phyloP scores from a whole-genome alignment of 92 coral and sea anemone species.

The Muricea muricata region DNA sequence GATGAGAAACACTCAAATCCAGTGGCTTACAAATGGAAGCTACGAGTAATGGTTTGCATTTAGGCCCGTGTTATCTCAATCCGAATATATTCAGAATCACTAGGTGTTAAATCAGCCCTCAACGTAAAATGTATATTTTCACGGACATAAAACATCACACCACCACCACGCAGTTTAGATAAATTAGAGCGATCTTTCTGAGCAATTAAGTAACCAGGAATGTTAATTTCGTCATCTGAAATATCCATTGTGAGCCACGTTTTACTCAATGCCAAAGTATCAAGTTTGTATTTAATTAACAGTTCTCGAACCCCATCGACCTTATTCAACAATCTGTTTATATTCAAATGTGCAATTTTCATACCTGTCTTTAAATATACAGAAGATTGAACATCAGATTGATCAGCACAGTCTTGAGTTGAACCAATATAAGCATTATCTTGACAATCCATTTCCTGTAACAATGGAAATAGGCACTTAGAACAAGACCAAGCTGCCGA shows the following conservation, averaged over 20 bases:
- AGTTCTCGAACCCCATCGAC: conserved; percentile 30
- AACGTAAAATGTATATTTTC: conserved; percentile 20
- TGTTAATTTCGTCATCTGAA: conserved; percentile 21
- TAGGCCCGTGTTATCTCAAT: conserved; percentile 34
- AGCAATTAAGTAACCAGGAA: conserved; percentile 24
- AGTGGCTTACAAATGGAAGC: conserved; percentile 32
- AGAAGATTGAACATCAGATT: no score
- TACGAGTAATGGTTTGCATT: neutral
- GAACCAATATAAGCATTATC: no score
- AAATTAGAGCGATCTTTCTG: conserved; percentile 23
- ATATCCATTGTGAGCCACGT: conserved; percentile 38
- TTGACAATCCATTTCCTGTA: no score
- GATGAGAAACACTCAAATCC: conserved; percentile 24
- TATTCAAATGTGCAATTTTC: no score
- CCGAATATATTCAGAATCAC: conserved; percentile 19
- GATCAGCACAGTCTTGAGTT: no score
- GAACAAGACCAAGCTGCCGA: no score
- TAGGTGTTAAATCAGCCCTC: neutral
- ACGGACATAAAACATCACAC: conserved; percentile 33
- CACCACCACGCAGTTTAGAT: conserved; percentile 50
- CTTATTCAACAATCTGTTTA: conserved; percentile 16
- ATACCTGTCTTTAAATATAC: no score
- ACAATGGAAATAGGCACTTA: no score
- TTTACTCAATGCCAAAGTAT: conserved; percentile 37
- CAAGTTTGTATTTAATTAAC: conserved; percentile 15